These are phyloP conservation scores for Amphiprion clarkii DNA, from an alignment of 2,797 vertebrate genomes.

Conservation along the genomic window DNA sequence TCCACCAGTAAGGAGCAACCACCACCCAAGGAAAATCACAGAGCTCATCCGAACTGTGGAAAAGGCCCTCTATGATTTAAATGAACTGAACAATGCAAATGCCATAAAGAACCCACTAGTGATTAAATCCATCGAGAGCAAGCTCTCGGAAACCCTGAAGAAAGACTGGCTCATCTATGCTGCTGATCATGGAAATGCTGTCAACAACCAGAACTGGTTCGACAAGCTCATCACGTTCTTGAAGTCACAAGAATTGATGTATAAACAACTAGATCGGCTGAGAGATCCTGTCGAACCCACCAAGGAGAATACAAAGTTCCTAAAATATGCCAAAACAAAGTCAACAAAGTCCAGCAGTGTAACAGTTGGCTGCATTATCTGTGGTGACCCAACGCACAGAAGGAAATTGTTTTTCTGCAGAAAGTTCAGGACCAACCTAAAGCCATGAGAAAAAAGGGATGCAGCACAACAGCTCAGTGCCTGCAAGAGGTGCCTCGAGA, in stretches of 20 bases:
- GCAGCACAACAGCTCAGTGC: not conserved
- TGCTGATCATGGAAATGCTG: not conserved
- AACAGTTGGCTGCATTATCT: no score
- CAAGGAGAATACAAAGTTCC: no score
- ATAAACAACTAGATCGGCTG: no score
- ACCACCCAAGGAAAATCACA: not conserved
- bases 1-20: not conserved
- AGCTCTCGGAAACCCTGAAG: not conserved
- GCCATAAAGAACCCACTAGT: not conserved
- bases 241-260: no score
- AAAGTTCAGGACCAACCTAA: no score
- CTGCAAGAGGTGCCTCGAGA: slow-evolving; percentile 13
- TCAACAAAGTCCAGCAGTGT: no score
- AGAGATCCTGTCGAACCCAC: no score
- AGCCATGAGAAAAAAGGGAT: no score
- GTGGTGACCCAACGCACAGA: no score
- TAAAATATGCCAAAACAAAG: no score
- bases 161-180: slow-evolving; percentile 2
- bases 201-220: not conserved
- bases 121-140: not conserved
- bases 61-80: slow-evolving; percentile 1
- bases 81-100: not conserved
- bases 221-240: no score
- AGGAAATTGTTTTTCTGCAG: no score
- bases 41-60: not conserved